These are phyloP conservation scores for Sorex araneus DNA, from an alignment of 2,113 vertebrate genomes.

Conservation along the genomic window DNA sequence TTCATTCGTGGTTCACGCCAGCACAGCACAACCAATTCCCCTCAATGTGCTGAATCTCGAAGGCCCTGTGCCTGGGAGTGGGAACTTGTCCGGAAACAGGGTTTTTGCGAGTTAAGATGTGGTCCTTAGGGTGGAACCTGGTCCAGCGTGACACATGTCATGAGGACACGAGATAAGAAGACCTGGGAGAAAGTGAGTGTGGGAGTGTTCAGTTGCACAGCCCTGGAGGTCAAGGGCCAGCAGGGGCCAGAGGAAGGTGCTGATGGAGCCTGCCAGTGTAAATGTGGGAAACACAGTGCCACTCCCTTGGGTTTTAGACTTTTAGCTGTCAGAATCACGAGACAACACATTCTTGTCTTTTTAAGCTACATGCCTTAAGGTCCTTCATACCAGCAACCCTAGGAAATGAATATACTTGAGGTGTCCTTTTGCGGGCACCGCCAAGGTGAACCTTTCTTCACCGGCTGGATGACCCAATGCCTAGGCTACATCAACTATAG, in stretches of 20 bases:
- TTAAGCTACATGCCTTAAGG: background rate
- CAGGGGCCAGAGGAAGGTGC: conserved; percentile 22
- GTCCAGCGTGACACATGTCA: background rate
- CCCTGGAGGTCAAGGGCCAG: background rate
- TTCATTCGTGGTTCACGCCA: no score
- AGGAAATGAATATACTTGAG: conserved; percentile 15
- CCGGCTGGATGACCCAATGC: background rate
- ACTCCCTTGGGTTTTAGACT: conserved; percentile 32
- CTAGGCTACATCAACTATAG: background rate
- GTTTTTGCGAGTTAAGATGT: conserved; percentile 33
- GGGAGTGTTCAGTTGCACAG: background rate
- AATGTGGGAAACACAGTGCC: background rate
- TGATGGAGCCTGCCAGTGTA: background rate
- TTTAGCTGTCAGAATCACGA: conserved; percentile 37
- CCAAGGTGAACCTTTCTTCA: conserved; percentile 43
- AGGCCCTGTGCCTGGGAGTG: background rate
- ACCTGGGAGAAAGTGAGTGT: background rate
- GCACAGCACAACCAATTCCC: background rate
- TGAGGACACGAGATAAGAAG: conserved; percentile 7
- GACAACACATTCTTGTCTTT: background rate
- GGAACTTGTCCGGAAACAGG: conserved; percentile 19
- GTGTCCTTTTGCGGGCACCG: conserved; percentile 19
- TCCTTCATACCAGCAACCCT: background rate
- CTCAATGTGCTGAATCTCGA: background rate
- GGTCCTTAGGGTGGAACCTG: background rate